These are phyloP conservation scores for Tethya wilhelma DNA, from an alignment of 37 sponge, comb jelly and placozoan genomes.

Conservation along the genomic window DNA sequence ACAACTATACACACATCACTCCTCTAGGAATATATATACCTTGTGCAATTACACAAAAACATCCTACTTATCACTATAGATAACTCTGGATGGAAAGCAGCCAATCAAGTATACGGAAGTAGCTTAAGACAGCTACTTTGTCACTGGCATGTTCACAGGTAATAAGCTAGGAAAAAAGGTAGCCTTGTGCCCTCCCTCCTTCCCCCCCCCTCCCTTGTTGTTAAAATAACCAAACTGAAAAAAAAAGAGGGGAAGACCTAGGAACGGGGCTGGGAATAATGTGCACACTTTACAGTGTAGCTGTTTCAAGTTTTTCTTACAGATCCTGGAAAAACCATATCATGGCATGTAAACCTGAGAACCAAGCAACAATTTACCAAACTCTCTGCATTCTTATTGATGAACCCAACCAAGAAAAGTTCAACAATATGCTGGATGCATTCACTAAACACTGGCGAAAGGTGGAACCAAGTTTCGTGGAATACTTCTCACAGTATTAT, in stretches of 20 bases:
- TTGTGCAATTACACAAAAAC: background rate
- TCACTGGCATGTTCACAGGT: slow-evolving; percentile 40
- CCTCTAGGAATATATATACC: background rate
- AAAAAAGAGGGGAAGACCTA: no score
- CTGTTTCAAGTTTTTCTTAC: background rate
- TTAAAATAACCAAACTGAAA: no score
- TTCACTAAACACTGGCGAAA: slow-evolving; percentile 3
- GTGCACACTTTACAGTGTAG: background rate
- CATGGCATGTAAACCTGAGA: background rate
- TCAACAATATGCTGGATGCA: background rate
- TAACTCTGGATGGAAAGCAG: slow-evolving; percentile 33
- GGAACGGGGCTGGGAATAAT: no score
- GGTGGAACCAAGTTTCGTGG: slow-evolving; percentile 15
- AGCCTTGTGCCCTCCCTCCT: no score
- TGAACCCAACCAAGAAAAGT: background rate
- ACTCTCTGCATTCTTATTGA: background rate
- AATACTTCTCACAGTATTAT: slow-evolving; percentile 2
- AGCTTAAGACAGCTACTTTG: slow-evolving; percentile 26
- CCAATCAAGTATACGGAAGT: no score
- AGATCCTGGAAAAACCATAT: slow-evolving; percentile 27
- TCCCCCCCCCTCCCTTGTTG: no score
- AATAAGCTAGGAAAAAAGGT: no score
- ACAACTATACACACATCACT: background rate
- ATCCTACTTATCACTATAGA: slow-evolving; percentile 11
- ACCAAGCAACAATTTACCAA: slow-evolving; percentile 1